Percentiles rank a stretch among this genome's conserved stretches.
Conservation (phyloP, 2,797 vertebrate genomes). For the Erpetoichthys calabaricus region DNA sequence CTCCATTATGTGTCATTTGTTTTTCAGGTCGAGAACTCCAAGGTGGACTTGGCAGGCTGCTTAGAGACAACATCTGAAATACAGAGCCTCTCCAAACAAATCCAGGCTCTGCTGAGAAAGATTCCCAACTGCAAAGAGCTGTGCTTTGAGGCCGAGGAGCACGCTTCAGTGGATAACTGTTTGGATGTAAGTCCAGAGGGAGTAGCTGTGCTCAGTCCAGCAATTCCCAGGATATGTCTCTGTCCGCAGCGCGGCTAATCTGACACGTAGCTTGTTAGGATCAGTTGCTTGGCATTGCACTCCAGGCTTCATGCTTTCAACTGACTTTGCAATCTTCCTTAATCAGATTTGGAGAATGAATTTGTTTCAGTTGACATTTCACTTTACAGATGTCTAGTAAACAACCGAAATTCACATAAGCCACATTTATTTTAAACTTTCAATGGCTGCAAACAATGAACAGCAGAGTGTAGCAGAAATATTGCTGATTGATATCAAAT, state of each 20-base stretch:
- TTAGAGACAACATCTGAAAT: conserved; percentile 66
- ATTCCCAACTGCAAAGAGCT: conserved; percentile 69
- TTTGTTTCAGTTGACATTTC: no score
- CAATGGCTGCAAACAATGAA: no score
- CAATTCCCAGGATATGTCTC: no score
- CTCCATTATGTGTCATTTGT: neutral
- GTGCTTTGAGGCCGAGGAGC: conserved; percentile 72
- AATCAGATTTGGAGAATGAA: no score
- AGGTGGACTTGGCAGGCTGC: conserved; percentile 62
- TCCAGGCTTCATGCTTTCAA: neutral
- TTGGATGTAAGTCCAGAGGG: conserved; percentile 68
- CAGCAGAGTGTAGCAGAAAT: no score
- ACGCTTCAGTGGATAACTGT: conserved; percentile 80
- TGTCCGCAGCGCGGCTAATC: neutral
- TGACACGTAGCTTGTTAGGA: conserved; percentile 1
- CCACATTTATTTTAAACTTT: no score
- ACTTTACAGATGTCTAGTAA: no score
- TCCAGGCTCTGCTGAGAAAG: conserved; percentile 78
- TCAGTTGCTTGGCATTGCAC: neutral
- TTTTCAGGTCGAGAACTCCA: conserved; percentile 60
- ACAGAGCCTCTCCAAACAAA: conserved; percentile 66
- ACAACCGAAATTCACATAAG: no score
- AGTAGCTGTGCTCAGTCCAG: no score
- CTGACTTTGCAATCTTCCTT: neutral
- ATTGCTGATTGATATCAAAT: no score